Evolutionary conservation across 2,888 invertebrate genomes (phyloP).

Genomic region (Nephrotoma appendiculata): DNA sequence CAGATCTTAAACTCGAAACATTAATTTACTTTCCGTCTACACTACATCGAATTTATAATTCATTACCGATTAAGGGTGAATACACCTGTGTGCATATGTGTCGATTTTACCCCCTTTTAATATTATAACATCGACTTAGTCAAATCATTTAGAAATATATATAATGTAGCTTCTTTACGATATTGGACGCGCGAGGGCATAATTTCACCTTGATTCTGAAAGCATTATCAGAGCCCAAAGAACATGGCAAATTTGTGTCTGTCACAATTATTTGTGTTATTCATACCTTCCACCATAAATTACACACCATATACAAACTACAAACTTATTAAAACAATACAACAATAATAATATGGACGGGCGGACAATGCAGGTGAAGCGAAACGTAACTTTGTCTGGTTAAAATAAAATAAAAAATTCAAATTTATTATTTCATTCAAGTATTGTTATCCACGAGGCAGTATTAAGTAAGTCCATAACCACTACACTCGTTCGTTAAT

Average conservation of each 20-base stretch:
- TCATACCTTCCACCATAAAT: neutral
- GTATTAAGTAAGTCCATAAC: conserved; percentile 1
- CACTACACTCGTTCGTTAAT: neutral
- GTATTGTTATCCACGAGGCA: neutral
- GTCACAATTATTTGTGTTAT: neutral
- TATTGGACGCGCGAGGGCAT: neutral
- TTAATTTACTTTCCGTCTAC: neutral
- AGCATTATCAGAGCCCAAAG: neutral
- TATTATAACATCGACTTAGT: neutral
- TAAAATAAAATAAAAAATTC: neutral
- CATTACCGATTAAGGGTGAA: neutral
- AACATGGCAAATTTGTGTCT: no score
- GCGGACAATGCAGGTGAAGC: conserved; percentile 12
- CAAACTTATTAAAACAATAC: neutral
- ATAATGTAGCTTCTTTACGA: neutral
- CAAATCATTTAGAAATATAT: neutral
- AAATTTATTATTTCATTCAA: neutral
- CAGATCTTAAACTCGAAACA: neutral
- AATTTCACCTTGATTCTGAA: neutral
- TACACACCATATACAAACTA: neutral
- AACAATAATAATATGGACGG: neutral
- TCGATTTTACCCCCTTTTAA: neutral
- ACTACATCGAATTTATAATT: neutral
- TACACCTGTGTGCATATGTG: neutral
- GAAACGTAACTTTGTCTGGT: conserved; percentile 7